These are phyloP conservation scores for Eufriesea mexicana DNA, from an alignment of 1,140 invertebrate species.

Conservation along the genomic window DNA sequence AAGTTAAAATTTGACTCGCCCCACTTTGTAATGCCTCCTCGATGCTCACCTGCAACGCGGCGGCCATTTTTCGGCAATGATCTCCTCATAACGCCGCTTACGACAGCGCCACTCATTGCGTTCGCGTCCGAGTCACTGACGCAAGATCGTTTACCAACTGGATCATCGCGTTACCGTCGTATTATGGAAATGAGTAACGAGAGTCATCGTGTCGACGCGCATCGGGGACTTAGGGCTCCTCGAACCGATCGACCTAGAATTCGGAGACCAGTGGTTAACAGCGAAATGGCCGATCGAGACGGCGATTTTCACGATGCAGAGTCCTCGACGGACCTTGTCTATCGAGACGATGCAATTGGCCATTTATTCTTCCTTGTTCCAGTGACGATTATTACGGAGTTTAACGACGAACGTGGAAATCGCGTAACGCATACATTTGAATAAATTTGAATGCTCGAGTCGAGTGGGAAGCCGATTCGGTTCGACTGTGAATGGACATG, in stretches of 20 bases:
- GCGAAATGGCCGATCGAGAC: not conserved
- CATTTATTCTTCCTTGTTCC: not conserved
- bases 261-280: not conserved
- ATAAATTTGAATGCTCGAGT: constrained; percentile 21
- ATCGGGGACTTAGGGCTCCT: not conserved
- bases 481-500: not conserved
- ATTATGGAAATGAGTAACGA: constrained; percentile 30
- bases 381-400: not conserved
- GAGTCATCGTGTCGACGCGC: not conserved
- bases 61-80: not conserved
- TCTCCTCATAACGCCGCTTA: not conserved
- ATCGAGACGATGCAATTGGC: not conserved
- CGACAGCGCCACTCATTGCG: not conserved
- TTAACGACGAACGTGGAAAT: not conserved
- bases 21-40: too few species aligned
- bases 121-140: not conserved
- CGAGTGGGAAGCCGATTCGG: not conserved
- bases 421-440: constrained; percentile 13
- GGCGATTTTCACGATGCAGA: not conserved
- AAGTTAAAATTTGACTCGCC: too few species aligned
- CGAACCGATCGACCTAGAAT: not conserved
- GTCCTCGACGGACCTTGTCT: not conserved
- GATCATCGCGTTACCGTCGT: constrained; percentile 20
- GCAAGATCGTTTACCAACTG: not conserved
- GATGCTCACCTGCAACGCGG: too few species aligned